Evolutionary conservation across 2,888 invertebrate genomes (phyloP).

Genomic region (Drosophila merina): DNA sequence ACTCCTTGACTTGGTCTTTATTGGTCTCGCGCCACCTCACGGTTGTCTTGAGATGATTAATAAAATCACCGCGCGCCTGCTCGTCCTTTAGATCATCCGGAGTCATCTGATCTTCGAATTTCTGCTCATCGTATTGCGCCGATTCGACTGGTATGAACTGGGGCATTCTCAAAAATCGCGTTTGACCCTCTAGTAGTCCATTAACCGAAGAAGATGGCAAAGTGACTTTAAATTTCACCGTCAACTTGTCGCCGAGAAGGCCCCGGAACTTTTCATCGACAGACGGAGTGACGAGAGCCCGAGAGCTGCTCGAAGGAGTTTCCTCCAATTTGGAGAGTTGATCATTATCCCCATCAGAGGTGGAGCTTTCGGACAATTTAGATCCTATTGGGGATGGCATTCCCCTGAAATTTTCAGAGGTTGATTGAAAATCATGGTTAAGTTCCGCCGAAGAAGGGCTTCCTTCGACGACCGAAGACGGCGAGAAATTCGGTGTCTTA

Average conservation of each 20-base stretch:
- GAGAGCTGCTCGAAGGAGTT: neutral
- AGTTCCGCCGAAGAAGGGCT: neutral
- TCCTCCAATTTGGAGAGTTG: neutral
- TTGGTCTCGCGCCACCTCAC: slow-evolving; percentile 53
- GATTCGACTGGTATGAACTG: slow-evolving; percentile 38
- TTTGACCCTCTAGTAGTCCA: neutral
- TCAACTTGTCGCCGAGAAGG: slow-evolving; percentile 23
- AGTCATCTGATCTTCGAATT: slow-evolving; percentile 9
- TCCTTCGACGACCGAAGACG: neutral
- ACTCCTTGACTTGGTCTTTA: slow-evolving; percentile 36
- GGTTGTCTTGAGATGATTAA: slow-evolving; percentile 35
- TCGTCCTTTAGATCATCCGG: slow-evolving; percentile 27
- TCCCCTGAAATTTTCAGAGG: neutral
- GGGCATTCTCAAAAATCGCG: slow-evolving; percentile 39
- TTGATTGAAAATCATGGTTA: neutral
- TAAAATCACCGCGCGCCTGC: slow-evolving; percentile 30
- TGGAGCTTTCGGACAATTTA: neutral
- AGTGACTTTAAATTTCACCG: slow-evolving; percentile 36
- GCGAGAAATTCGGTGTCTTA: neutral
- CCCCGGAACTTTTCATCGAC: neutral
- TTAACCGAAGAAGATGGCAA: slow-evolving; percentile 14
- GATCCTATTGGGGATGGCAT: neutral
- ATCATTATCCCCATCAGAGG: neutral
- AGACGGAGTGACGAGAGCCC: neutral
- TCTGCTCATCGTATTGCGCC: slow-evolving; percentile 15